phyloP scores from a whole-genome alignment of 2,113 vertebrate species.

The Neotoma lepida region DNA sequence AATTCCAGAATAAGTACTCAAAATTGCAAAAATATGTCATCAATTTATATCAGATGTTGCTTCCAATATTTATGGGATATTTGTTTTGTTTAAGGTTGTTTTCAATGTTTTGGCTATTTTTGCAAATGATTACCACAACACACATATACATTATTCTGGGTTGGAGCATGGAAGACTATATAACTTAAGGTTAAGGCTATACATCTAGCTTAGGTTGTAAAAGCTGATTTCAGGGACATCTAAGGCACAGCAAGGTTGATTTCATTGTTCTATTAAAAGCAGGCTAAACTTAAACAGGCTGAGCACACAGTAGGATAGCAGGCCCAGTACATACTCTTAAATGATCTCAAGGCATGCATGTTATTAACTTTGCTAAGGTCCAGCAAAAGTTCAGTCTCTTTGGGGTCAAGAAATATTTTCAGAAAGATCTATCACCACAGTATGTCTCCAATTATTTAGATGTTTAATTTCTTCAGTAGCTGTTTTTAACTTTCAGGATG shows the following conservation, averaged over 20 bases:
- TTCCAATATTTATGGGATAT: not conserved
- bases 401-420: not conserved
- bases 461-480: not conserved
- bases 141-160: not conserved
- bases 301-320: no score
- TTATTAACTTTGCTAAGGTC: not conserved
- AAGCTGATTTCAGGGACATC: not conserved
- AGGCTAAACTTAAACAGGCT: not conserved
- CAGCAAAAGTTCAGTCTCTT: not conserved
- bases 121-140: not conserved
- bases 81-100: not conserved
- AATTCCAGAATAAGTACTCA: not conserved
- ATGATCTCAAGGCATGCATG: not conserved
- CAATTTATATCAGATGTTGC: not conserved
- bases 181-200: not conserved
- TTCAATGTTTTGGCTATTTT: not conserved
- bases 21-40: not conserved
- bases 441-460: not conserved
- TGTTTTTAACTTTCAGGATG: slow-evolving; percentile 40
- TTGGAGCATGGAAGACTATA: not conserved
- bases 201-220: not conserved
- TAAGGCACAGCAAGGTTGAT: not conserved
- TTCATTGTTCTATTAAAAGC: not conserved
- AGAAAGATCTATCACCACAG: not conserved
- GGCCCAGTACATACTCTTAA: not conserved